Conservation (phyloP, 2,888 invertebrate species). For the Thysanoteuthis rhombus region DNA sequence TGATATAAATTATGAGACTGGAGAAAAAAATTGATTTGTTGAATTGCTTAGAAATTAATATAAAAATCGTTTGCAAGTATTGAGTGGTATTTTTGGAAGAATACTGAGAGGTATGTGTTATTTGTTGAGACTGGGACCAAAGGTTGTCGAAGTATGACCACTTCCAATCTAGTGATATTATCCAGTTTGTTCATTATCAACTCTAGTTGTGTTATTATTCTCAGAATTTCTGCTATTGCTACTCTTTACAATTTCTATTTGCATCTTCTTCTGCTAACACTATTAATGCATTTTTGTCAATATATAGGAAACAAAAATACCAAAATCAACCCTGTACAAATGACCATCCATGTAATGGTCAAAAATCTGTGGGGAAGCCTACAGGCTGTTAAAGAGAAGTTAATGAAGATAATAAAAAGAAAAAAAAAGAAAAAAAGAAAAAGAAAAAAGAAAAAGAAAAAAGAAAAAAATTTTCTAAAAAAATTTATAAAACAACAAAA, state of each 20-base stretch:
- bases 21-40: background rate
- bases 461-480: background rate
- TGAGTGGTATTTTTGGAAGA: background rate
- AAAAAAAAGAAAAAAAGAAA: background rate
- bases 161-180: background rate
- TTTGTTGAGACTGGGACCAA: background rate
- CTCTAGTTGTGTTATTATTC: constrained; percentile 12
- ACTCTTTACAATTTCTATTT: background rate
- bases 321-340: background rate
- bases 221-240: background rate
- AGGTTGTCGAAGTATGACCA: background rate
- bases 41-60: background rate
- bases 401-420: background rate
- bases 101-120: background rate
- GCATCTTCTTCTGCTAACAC: background rate
- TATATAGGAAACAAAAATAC: background rate
- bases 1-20: background rate
- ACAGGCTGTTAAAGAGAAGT: background rate
- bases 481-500: background rate
- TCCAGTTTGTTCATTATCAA: background rate
- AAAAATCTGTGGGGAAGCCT: background rate
- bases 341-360: background rate
- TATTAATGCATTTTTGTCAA: background rate
- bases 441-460: too few species aligned
- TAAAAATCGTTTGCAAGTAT: background rate